These are phyloP conservation scores for Taxidea taxus DNA, from an alignment of 2,113 vertebrate species.

Conservation along the genomic window DNA sequence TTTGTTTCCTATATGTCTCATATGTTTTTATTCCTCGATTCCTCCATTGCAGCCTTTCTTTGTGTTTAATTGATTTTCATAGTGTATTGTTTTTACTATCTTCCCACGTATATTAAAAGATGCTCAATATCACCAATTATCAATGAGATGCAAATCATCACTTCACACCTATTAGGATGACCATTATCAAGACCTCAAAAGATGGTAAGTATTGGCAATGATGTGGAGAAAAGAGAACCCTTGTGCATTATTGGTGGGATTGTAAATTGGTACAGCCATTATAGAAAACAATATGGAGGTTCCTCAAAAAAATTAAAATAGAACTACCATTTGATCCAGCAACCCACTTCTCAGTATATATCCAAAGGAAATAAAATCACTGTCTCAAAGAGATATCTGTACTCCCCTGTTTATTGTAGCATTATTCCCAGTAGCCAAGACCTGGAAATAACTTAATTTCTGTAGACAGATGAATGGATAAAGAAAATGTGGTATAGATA, in stretches of 20 bases:
- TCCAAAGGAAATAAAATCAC: not conserved
- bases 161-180: not conserved
- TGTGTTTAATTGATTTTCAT: not conserved
- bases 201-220: not conserved
- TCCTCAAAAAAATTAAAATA: not conserved
- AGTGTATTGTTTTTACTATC: not conserved
- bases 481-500: not conserved
- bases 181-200: not conserved
- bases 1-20: not conserved
- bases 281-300: not conserved
- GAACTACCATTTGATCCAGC: not conserved
- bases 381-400: not conserved
- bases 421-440: not conserved
- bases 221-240: not conserved
- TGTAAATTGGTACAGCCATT: not conserved
- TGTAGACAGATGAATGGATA: not conserved
- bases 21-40: not conserved
- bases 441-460: not conserved
- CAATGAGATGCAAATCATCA: not conserved
- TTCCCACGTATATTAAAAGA: not conserved
- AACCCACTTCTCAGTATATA: not conserved
- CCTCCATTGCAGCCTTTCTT: not conserved
- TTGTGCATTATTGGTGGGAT: not conserved
- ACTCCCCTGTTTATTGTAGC: not conserved
- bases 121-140: not conserved